These are phyloP conservation scores for Papilio aristodemus DNA, from an alignment of 1,140 invertebrate genomes.

Conservation along the genomic window DNA sequence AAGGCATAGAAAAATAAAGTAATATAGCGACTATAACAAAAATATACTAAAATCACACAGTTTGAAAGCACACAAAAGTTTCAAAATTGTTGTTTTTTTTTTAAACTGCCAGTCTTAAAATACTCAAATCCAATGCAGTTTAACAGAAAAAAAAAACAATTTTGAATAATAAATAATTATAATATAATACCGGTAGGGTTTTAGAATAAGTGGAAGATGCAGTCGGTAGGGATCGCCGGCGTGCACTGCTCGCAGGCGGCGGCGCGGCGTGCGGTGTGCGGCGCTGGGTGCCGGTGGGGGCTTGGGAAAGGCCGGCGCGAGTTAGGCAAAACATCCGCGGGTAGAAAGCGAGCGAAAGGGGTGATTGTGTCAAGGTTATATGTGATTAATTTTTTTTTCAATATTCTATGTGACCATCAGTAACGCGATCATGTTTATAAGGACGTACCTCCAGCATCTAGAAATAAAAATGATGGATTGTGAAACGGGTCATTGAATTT, in stretches of 20 bases:
- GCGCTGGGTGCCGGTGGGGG: not conserved
- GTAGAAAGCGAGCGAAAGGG: constrained; percentile 31
- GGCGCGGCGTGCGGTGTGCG: not conserved
- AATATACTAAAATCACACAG: not conserved
- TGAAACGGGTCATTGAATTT: too few relatives aligned
- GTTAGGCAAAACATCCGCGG: not conserved
- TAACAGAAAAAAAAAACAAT: not conserved
- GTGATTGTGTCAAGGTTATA: constrained; percentile 28
- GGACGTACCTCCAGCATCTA: too few relatives aligned
- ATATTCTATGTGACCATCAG: not conserved
- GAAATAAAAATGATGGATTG: too few relatives aligned
- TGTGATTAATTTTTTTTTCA: not conserved
- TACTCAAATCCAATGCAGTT: not conserved
- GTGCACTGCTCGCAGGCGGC: not conserved
- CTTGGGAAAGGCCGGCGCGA: not conserved
- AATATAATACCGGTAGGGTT: constrained; percentile 18
- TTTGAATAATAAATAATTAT: constrained; percentile 2
- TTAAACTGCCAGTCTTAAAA: not conserved
- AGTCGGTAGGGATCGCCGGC: not conserved
- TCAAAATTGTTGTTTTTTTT: not conserved
- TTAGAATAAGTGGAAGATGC: constrained; percentile 20
- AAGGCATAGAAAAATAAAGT: too few relatives aligned
- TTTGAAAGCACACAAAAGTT: not conserved
- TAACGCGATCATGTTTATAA: not conserved
- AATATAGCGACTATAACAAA: not conserved